Evolutionary conservation across 1,140 invertebrate species (phyloP).

Genomic region (Argopecten irradians): DNA sequence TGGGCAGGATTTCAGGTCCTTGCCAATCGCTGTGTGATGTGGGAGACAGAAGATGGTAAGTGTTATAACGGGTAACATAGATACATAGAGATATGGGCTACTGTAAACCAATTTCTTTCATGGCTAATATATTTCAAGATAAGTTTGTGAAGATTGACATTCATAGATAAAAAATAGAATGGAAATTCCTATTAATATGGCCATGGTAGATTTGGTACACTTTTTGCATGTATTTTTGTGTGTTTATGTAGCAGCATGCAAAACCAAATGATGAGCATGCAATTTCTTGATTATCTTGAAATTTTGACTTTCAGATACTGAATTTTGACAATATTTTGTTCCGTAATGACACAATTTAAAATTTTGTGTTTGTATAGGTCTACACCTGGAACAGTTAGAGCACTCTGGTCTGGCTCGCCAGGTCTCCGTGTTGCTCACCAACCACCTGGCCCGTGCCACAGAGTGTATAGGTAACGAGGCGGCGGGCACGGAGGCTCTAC

Average conservation of each 20-base stretch:
- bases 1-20: slow-evolving; percentile 77
- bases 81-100: not conserved
- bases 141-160: too few relatives aligned
- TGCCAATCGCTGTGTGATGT: slow-evolving; percentile 76
- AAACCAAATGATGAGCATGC: too few relatives aligned
- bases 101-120: too few relatives aligned
- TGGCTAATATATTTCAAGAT: too few relatives aligned
- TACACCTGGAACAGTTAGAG: slow-evolving; percentile 69
- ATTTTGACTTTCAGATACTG: too few relatives aligned
- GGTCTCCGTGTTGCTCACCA: slow-evolving; percentile 75
- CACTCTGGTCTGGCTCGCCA: slow-evolving; percentile 76
- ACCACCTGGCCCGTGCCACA: slow-evolving; percentile 76
- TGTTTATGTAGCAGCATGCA: too few relatives aligned
- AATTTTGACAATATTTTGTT: too few relatives aligned
- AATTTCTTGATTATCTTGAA: too few relatives aligned
- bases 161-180: too few relatives aligned
- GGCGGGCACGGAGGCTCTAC: slow-evolving; percentile 73
- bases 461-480: slow-evolving; percentile 73
- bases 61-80: not conserved
- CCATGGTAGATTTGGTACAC: too few relatives aligned
- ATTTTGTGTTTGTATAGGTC: slow-evolving; percentile 50
- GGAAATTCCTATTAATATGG: too few relatives aligned
- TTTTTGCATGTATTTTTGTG: too few relatives aligned
- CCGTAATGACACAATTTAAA: not conserved
- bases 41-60: slow-evolving; percentile 76